Conservation (phyloP, 2,888 invertebrate species). For the Ochropacha duplaris region DNA sequence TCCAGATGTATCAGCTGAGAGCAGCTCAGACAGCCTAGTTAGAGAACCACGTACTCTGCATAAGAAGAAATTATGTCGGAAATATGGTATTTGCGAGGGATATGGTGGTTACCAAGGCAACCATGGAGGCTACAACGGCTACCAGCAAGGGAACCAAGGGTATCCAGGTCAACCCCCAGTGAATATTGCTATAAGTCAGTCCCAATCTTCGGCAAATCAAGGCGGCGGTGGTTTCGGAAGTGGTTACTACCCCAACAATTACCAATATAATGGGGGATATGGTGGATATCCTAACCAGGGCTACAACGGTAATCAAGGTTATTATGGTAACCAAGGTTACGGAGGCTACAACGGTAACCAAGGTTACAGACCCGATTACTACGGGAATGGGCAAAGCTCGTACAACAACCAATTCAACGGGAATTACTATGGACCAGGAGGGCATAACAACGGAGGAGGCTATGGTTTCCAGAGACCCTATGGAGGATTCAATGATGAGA, state of each 20-base stretch:
- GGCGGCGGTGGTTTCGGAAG: conserved; percentile 57
- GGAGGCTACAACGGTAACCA: conserved; percentile 32
- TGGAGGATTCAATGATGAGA: conserved; percentile 44
- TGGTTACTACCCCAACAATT: conserved; percentile 58
- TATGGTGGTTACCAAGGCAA: conserved; percentile 25
- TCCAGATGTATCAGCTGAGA: conserved; percentile 39
- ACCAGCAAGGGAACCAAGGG: conserved; percentile 25
- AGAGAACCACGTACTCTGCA: conserved; percentile 47
- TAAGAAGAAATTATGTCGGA: conserved; percentile 53
- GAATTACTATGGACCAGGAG: conserved; percentile 54
- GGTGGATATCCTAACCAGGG: conserved; percentile 30
- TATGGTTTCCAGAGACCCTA: conserved; percentile 52
- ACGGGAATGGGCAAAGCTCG: conserved; percentile 54
- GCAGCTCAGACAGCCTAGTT: conserved; percentile 25
- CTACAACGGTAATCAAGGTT: conserved; percentile 25
- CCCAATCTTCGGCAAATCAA: conserved; percentile 66
- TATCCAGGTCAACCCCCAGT: conserved; percentile 53
- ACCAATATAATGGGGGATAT: conserved; percentile 45
- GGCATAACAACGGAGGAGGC: conserved; percentile 36
- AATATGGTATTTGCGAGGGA: conserved; percentile 55
- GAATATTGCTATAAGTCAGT: conserved; percentile 75
- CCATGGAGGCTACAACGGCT: conserved; percentile 24
- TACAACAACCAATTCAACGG: conserved; percentile 72
- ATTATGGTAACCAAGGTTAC: conserved; percentile 19
- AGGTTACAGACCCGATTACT: conserved; percentile 43